Evolutionary conservation across 2,113 vertebrate species (phyloP).

Genomic region (Isurus oxyrinchus): DNA sequence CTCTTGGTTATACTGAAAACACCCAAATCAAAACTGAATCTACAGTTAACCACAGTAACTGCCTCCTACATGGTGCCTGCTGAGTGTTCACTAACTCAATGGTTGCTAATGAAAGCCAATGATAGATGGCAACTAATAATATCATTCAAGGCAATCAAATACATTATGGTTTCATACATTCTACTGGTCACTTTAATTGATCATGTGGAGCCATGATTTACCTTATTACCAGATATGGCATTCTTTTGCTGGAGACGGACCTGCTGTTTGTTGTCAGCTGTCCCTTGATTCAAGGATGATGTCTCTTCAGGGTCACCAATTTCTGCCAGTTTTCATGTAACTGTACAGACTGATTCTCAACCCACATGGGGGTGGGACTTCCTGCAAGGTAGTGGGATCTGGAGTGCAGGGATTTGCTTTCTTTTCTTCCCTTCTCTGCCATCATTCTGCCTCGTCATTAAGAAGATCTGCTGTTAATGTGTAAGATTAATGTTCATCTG

Average conservation of each 20-base stretch:
- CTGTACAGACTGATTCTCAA: neutral
- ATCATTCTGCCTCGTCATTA: too few relatives aligned
- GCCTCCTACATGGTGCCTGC: neutral
- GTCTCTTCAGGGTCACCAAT: neutral
- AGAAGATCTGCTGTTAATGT: neutral
- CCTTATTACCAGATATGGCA: neutral
- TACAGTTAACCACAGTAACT: conserved; percentile 32
- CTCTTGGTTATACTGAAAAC: conserved; percentile 16
- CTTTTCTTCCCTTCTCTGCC: too few relatives aligned
- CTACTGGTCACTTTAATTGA: neutral
- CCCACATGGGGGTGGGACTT: too few relatives aligned
- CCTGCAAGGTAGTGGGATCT: too few relatives aligned
- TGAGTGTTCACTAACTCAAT: neutral
- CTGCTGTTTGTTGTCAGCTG: neutral
- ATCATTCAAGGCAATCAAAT: neutral
- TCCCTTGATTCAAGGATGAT: neutral
- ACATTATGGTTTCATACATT: neutral
- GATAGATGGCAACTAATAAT: neutral
- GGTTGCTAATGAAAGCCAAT: neutral
- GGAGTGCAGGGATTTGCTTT: too few relatives aligned
- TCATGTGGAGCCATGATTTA: neutral
- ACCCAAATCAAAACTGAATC: conserved; percentile 34
- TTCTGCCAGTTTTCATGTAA: neutral
- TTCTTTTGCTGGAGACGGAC: neutral
- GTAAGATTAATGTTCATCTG: neutral